These are phyloP conservation scores for Sarcophaga variegata DNA, from an alignment of 2,888 invertebrate genomes.

Conservation along the genomic window DNA sequence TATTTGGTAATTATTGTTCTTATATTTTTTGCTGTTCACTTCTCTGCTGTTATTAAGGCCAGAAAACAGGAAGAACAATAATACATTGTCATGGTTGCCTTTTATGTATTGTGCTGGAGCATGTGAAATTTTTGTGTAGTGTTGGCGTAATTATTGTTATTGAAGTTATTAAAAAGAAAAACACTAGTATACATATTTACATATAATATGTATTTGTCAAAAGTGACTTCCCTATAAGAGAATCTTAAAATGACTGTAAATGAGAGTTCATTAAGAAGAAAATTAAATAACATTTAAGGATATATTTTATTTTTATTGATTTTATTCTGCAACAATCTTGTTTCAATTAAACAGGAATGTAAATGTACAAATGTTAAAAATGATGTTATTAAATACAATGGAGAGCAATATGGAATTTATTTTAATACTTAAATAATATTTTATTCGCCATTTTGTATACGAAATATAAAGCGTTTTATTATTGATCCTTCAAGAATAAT, in stretches of 20 bases:
- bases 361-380: background rate
- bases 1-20: slow-evolving; percentile 16
- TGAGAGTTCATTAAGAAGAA: slow-evolving; percentile 24
- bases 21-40: background rate
- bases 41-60: slow-evolving; percentile 25
- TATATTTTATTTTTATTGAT: background rate
- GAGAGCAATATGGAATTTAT: no score
- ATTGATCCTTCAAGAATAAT: no score
- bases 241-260: slow-evolving; percentile 16
- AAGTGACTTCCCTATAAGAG: background rate
- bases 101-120: background rate
- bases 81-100: slow-evolving; percentile 17
- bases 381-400: no score
- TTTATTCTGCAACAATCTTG: background rate
- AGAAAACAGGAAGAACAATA: slow-evolving; percentile 21
- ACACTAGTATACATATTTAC: no score
- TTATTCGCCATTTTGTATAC: no score
- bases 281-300: background rate
- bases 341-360: background rate
- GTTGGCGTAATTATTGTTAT: slow-evolving; percentile 36
- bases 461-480: no score
- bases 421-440: no score
- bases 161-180: slow-evolving; percentile 43
- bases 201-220: slow-evolving; percentile 19
- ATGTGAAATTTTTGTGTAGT: background rate